These are phyloP conservation scores for Takifugu flavidus DNA, from an alignment of 2,113 vertebrate species.

Conservation along the genomic window DNA sequence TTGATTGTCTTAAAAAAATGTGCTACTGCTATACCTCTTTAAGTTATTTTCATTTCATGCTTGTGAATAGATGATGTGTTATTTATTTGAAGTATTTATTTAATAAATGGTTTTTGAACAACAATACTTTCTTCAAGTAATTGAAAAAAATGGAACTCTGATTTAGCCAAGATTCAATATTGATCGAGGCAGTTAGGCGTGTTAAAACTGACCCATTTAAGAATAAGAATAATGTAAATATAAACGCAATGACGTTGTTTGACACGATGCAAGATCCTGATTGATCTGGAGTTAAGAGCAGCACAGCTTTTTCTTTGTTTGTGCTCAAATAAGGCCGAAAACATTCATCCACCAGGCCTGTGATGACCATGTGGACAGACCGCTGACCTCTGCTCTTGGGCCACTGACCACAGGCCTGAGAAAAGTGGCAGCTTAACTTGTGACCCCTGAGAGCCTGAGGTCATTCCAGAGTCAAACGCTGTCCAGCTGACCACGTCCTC, in stretches of 20 bases:
- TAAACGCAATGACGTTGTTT: background rate
- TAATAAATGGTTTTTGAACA: slow-evolving; percentile 62
- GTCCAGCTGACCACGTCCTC: slow-evolving; percentile 41
- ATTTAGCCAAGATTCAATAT: background rate
- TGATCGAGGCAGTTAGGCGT: no score
- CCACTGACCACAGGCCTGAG: slow-evolving; percentile 55
- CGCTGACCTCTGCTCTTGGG: slow-evolving; percentile 58
- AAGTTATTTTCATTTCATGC: slow-evolving; percentile 64
- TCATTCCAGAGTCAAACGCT: slow-evolving; percentile 75
- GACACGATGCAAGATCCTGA: background rate
- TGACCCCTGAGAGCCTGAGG: slow-evolving; percentile 79
- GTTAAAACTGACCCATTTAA: no score
- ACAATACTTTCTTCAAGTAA: background rate
- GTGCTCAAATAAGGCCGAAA: slow-evolving; percentile 36
- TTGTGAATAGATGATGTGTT: slow-evolving; percentile 78
- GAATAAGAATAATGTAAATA: background rate
- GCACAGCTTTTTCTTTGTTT: slow-evolving; percentile 40
- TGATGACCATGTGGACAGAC: slow-evolving; percentile 54
- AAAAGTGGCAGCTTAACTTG: slow-evolving; percentile 88
- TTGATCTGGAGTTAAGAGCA: slow-evolving; percentile 21
- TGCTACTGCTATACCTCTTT: slow-evolving; percentile 59
- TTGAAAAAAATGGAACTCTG: background rate
- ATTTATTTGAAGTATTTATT: slow-evolving; percentile 79
- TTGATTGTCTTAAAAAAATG: slow-evolving; percentile 61
- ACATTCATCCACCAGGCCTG: slow-evolving; percentile 36